Conservation (phyloP, 2,797 vertebrate genomes). For the Agapornis canus region DNA sequence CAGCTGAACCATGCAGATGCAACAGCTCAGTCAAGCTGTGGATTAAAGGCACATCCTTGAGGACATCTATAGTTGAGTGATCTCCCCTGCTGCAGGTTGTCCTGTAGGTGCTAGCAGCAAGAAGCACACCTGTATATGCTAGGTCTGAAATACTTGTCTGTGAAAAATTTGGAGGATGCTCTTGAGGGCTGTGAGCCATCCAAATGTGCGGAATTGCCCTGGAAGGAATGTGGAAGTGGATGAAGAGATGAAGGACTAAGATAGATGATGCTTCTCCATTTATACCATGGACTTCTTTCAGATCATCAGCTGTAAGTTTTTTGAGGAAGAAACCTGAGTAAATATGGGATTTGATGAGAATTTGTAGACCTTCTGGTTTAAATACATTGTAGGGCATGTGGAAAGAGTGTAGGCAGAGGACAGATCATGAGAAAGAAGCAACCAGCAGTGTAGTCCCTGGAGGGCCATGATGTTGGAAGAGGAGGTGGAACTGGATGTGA, state of each 20-base stretch:
- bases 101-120: not conserved
- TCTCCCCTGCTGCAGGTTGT: not conserved
- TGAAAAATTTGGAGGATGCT: not conserved
- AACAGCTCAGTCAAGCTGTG: not conserved
- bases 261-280: not conserved
- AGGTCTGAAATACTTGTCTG: not conserved
- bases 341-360: not conserved
- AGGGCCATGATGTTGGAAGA: not conserved
- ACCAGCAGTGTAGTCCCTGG: not conserved
- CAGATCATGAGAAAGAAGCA: not conserved
- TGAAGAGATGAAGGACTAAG: not conserved
- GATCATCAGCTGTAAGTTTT: not conserved
- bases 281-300: not conserved
- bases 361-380: not conserved
- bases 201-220: not conserved
- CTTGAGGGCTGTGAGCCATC: not conserved
- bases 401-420: not conserved
- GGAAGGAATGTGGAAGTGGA: not conserved
- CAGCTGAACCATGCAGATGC: not conserved
- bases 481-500: not conserved
- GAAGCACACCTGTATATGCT: not conserved
- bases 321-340: not conserved
- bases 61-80: not conserved
- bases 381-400: not conserved
- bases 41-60: accelerated